Evolutionary conservation across 2,797 vertebrate genomes (phyloP).

Genomic region (Glyptemys insculpta): DNA sequence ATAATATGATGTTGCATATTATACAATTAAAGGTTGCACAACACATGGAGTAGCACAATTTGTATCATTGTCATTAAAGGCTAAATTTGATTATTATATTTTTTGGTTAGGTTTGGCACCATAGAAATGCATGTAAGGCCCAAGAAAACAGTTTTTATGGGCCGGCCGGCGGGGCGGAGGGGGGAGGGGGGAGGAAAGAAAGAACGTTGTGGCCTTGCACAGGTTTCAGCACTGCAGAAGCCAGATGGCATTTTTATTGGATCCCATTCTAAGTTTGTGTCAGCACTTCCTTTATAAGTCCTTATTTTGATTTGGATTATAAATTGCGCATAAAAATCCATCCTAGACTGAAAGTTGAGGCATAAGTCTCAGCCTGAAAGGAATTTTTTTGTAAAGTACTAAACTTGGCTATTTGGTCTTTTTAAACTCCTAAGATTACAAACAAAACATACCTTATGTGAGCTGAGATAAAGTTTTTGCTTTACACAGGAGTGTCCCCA

Average conservation of each 20-base stretch:
- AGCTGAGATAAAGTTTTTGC: slow-evolving; percentile 12
- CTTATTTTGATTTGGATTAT: slow-evolving; percentile 61
- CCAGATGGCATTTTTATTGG: slow-evolving; percentile 32
- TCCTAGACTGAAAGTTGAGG: not conserved
- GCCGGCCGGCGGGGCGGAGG: rapidly evolving
- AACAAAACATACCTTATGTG: slow-evolving; percentile 46
- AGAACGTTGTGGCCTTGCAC: not conserved
- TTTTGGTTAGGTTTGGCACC: slow-evolving; percentile 21
- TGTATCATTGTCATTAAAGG: slow-evolving; percentile 23
- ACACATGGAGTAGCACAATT: not conserved
- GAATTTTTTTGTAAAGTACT: not conserved
- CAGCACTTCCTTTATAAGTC: slow-evolving; percentile 53
- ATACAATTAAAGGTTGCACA: not conserved
- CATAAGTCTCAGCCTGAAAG: not conserved
- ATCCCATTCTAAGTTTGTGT: slow-evolving; percentile 34
- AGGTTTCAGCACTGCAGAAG: slow-evolving; percentile 28
- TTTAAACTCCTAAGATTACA: slow-evolving; percentile 17
- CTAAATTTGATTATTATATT: slow-evolving; percentile 16
- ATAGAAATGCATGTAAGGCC: not conserved
- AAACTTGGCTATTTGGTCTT: slow-evolving; percentile 31
- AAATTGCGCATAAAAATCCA: slow-evolving; percentile 30
- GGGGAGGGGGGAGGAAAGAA: rapidly evolving
- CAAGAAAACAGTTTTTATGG: not conserved
- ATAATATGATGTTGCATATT: not conserved
- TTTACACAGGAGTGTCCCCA: not conserved